These are phyloP conservation scores for Drosophila ironensis DNA, from an alignment of 1,140 invertebrate species.

Conservation along the genomic window DNA sequence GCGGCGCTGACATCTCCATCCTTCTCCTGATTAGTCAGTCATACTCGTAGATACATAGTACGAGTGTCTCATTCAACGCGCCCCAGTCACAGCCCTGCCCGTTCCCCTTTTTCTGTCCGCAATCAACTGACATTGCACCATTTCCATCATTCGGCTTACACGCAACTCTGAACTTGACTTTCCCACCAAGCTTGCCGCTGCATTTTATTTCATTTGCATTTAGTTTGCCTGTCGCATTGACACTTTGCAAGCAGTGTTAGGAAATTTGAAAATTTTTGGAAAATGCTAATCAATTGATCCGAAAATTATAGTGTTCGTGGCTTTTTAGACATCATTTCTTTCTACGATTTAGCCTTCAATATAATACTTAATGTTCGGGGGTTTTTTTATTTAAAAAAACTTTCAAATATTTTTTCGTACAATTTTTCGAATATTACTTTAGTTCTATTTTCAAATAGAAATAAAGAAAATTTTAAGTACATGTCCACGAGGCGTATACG, in stretches of 20 bases:
- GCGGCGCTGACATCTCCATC: conserved; percentile 45
- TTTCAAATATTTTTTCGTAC: too few species aligned
- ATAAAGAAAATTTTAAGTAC: too few species aligned
- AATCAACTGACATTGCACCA: conserved; percentile 35
- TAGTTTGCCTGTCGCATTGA: conserved; percentile 27
- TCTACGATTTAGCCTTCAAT: too few species aligned
- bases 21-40: conserved; percentile 66
- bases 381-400: too few species aligned
- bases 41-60: conserved; percentile 17
- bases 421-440: too few species aligned
- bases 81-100: neutral
- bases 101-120: neutral
- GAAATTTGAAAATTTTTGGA: neutral
- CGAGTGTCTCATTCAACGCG: conserved; percentile 13
- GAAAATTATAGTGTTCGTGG: too few species aligned
- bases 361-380: too few species aligned
- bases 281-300: too few species aligned
- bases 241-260: neutral
- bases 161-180: conserved; percentile 70
- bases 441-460: too few species aligned
- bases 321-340: too few species aligned
- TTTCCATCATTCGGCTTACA: conserved; percentile 32
- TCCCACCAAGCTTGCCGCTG: conserved; percentile 28
- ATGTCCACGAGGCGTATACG: too few species aligned
- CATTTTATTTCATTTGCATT: conserved; percentile 34